Percentiles rank a stretch among this genome's conserved stretches.
Conservation (phyloP, 2,888 invertebrate species). For the Aphodius granarius region DNA sequence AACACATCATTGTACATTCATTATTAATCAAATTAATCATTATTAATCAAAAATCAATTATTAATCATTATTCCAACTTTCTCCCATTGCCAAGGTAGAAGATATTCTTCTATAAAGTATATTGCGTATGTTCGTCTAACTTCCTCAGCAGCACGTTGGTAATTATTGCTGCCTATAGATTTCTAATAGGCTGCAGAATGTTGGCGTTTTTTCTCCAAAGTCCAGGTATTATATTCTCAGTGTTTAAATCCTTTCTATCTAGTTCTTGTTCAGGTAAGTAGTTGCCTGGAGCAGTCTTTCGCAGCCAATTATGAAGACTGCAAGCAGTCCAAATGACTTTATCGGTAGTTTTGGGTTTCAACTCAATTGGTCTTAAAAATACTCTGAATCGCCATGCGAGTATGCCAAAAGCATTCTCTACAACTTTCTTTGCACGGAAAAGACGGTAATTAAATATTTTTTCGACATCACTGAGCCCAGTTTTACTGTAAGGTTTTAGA, state of each 20-base stretch:
- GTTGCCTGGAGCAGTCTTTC: slow-evolving; percentile 19
- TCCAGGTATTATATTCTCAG: slow-evolving; percentile 24
- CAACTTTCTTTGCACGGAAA: slow-evolving; percentile 17
- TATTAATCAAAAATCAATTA: no score
- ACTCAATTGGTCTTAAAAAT: slow-evolving; percentile 21
- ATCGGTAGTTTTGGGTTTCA: slow-evolving; percentile 18
- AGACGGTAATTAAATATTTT: slow-evolving; percentile 21
- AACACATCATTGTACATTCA: background rate
- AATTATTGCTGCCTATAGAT: slow-evolving; percentile 25
- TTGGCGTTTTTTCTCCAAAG: slow-evolving; percentile 19
- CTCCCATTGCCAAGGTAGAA: slow-evolving; percentile 20
- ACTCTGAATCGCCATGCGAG: slow-evolving; percentile 19
- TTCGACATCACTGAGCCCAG: slow-evolving; percentile 6
- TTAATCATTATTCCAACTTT: slow-evolving; percentile 17
- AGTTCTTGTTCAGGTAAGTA: slow-evolving; percentile 21
- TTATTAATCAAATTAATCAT: background rate
- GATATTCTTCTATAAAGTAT: slow-evolving; percentile 19
- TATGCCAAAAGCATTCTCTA: slow-evolving; percentile 24
- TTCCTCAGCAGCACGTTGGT: slow-evolving; percentile 18
- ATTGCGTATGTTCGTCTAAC: slow-evolving; percentile 20
- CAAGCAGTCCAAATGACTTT: slow-evolving; percentile 23
- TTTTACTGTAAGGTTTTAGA: slow-evolving; percentile 19
- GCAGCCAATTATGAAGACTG: slow-evolving; percentile 20
- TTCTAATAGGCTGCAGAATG: slow-evolving; percentile 25
- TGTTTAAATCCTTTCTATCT: slow-evolving; percentile 28